Base-by-base conservation (phyloP, 2,113 vertebrate genomes). In the Dendropsophus ebraccatus region DNA sequence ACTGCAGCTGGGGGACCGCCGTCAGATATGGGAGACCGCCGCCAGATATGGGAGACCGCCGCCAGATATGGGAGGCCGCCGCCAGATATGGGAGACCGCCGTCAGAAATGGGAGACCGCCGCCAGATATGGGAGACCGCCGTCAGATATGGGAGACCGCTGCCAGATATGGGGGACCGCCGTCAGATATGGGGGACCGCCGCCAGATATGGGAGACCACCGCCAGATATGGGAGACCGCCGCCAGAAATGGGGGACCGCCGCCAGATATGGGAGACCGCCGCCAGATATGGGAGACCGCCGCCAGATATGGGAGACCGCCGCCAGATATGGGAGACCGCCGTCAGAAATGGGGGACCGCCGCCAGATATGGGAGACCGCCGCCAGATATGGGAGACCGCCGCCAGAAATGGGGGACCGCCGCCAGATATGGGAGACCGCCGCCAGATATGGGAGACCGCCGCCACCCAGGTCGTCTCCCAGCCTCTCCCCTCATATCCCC, bases 171-270 rank as follows among this genome's bases (percentile, higher is more conserved):
- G n/a, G n/a, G n/a, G n/a, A n/a, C n/a, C n/a, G n/a, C n/a, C n/a
- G n/a, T n/a, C n/a, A n/a, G n/a, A n/a, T n/a, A n/a, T 86, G 28
- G 84, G 84, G 76, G 84, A 86, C 81, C 10, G 77, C 65, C 81
- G 84, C 84, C 85, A 87, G 76, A 81, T 87, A 87, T 81, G 11
- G 41, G 47, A 86, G 67, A 58, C 7, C 65, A 19, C n/a, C n/a
- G n/a, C n/a, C n/a, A n/a, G n/a, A n/a, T n/a, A n/a, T n/a, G n/a
- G n/a, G n/a, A n/a, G n/a, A n/a, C n/a, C n/a, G n/a, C n/a, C n/a
- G n/a, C n/a, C n/a, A n/a, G n/a, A n/a, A n/a, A n/a, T 86, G 28
- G 84, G 84, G 76, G 84, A 86, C 81, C 10, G 77, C 65, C 81
- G 84, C 84, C 85, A 87, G 76, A 81, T 87, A 87, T 81, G 11